phyloP scores from a whole-genome alignment of 2,888 invertebrate genomes.

The Nephrotoma appendiculata region DNA sequence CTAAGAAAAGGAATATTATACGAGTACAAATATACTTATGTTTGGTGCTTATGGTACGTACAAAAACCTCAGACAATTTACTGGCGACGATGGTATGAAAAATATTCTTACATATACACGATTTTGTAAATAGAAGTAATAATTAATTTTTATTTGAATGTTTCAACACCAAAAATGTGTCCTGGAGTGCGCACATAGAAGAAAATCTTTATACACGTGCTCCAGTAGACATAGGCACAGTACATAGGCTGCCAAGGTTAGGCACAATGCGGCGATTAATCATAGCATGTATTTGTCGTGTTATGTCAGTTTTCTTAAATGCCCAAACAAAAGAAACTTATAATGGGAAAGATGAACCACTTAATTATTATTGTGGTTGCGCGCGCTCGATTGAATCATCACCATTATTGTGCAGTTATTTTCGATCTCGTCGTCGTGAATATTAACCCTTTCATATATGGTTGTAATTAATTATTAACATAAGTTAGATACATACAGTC shows the following conservation, averaged over 20 bases:
- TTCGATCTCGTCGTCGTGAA: neutral
- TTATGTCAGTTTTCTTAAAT: neutral
- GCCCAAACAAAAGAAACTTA: neutral
- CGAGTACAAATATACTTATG: neutral
- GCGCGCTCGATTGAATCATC: neutral
- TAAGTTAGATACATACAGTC: neutral
- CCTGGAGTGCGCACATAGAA: neutral
- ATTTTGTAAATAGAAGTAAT: neutral
- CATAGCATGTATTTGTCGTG: neutral
- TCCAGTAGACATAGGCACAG: neutral
- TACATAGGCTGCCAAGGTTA: neutral
- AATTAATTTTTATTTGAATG: neutral
- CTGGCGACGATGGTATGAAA: neutral
- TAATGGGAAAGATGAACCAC: neutral
- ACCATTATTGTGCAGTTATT: neutral
- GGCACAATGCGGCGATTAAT: neutral
- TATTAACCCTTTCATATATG: neutral
- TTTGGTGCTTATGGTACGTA: neutral
- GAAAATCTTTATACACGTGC: neutral
- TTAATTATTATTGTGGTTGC: neutral
- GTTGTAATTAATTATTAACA: neutral
- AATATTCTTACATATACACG: neutral
- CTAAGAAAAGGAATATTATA: neutral
- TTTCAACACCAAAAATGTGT: neutral
- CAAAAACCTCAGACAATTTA: neutral